Conservation (phyloP, 2,113 vertebrate species). For the Hypomesus transpacificus region DNA sequence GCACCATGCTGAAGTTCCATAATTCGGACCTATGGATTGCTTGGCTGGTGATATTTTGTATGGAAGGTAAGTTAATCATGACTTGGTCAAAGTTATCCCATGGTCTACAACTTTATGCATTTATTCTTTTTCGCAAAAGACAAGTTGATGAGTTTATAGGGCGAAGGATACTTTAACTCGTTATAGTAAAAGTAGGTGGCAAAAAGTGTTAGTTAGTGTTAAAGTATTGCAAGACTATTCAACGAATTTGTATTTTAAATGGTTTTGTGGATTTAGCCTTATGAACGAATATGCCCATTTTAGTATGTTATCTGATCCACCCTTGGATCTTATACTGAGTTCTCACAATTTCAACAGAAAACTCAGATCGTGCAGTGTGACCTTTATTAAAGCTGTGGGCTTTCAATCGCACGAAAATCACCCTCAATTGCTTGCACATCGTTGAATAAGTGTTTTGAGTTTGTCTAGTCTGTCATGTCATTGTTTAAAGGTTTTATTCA, state of each 20-base stretch:
- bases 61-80: slow-evolving; percentile 66
- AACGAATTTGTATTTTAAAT: slow-evolving; percentile 38
- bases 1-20: slow-evolving; percentile 73
- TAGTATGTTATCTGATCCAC: slow-evolving; percentile 29
- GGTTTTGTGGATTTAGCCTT: slow-evolving; percentile 23
- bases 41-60: slow-evolving; percentile 71
- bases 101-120: too few relatives aligned
- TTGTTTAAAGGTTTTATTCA: slow-evolving; percentile 3
- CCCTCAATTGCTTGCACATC: too few relatives aligned
- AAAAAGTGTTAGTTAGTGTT: too few relatives aligned
- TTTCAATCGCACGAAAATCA: slow-evolving; percentile 43
- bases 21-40: slow-evolving; percentile 79
- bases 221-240: background rate
- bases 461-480: slow-evolving; percentile 29
- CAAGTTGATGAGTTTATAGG: too few relatives aligned
- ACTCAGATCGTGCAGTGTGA: too few relatives aligned
- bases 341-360: too few relatives aligned
- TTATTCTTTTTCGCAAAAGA: too few relatives aligned
- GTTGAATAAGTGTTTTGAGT: too few relatives aligned
- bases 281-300: too few relatives aligned
- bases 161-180: too few relatives aligned
- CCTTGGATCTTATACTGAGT: background rate
- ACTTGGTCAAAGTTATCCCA: too few relatives aligned
- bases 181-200: too few relatives aligned
- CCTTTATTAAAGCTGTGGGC: slow-evolving; percentile 41